Conservation (phyloP, 2,888 invertebrate species). For the Lampropteryx suffumata region DNA sequence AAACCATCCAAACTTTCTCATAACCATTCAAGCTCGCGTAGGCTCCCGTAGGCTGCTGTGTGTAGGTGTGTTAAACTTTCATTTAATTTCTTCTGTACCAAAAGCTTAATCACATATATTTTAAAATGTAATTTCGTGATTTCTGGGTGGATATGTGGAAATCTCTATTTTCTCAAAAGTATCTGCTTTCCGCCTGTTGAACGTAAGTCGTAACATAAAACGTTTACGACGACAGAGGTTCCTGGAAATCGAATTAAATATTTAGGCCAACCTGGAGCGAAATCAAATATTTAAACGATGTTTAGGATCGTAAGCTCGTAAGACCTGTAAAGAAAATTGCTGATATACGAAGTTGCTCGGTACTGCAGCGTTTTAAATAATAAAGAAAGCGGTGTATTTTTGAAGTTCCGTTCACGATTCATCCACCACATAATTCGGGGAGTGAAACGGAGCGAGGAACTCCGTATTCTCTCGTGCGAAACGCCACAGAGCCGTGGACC, state of each 20-base stretch:
- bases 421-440: slow-evolving; percentile 44
- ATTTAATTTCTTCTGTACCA: slow-evolving; percentile 27
- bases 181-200: slow-evolving; percentile 25
- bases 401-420: slow-evolving; percentile 30
- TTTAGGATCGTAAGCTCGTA: slow-evolving; percentile 23
- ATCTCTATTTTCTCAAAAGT: slow-evolving; percentile 17
- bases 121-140: neutral
- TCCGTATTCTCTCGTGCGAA: slow-evolving; percentile 51
- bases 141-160: slow-evolving; percentile 2
- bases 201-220: slow-evolving; percentile 29
- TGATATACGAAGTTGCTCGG: slow-evolving; percentile 9
- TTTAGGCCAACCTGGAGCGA: slow-evolving; percentile 28
- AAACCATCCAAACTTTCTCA: slow-evolving; percentile 37
- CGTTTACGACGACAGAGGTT: slow-evolving; percentile 31
- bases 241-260: slow-evolving; percentile 32
- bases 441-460: slow-evolving; percentile 51
- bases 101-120: slow-evolving; percentile 6
- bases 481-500: slow-evolving; percentile 51
- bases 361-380: slow-evolving; percentile 8
- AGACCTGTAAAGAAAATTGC: slow-evolving; percentile 25
- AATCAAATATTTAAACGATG: slow-evolving; percentile 38
- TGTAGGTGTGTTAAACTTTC: slow-evolving; percentile 30
- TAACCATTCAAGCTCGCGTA: slow-evolving; percentile 26
- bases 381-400: slow-evolving; percentile 7
- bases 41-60: slow-evolving; percentile 20